phyloP scores from a whole-genome alignment of 2,888 invertebrate genomes.

The Drosophila neotestacea region DNA sequence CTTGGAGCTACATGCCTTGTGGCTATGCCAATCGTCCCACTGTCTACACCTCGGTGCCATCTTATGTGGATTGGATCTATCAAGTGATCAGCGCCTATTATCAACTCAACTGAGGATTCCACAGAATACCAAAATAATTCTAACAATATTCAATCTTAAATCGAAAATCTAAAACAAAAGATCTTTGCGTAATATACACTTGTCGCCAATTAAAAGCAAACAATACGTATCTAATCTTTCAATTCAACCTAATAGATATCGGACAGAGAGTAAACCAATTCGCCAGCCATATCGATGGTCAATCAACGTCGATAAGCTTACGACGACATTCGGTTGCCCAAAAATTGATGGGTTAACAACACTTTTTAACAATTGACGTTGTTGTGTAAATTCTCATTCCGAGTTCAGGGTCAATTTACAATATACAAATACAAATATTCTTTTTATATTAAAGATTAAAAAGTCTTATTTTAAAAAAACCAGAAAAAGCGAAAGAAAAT shows the following conservation, averaged over 20 bases:
- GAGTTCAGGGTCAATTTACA: slow-evolving; percentile 20
- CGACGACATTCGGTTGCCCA: slow-evolving; percentile 14
- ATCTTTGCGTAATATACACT: slow-evolving; percentile 49
- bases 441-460: too few relatives aligned
- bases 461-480: too few relatives aligned
- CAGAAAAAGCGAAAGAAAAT: too few relatives aligned
- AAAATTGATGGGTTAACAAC: slow-evolving; percentile 6
- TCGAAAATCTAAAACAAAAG: background rate
- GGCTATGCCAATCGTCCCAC: slow-evolving; percentile 74
- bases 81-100: slow-evolving; percentile 76
- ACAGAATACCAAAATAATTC: background rate
- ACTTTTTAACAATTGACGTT: background rate
- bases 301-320: slow-evolving; percentile 39
- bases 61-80: slow-evolving; percentile 74
- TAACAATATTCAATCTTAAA: background rate
- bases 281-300: slow-evolving; percentile 2
- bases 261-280: background rate
- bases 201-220: slow-evolving; percentile 46
- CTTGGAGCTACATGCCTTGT: slow-evolving; percentile 80
- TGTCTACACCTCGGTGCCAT: slow-evolving; percentile 63
- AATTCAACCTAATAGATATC: slow-evolving; percentile 23
- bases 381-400: background rate
- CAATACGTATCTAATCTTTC: slow-evolving; percentile 48
- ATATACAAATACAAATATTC: too few relatives aligned
- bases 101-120: slow-evolving; percentile 55